These are phyloP conservation scores for Meleagris gallopavo DNA, from an alignment of 2,113 vertebrate species.

Conservation along the genomic window DNA sequence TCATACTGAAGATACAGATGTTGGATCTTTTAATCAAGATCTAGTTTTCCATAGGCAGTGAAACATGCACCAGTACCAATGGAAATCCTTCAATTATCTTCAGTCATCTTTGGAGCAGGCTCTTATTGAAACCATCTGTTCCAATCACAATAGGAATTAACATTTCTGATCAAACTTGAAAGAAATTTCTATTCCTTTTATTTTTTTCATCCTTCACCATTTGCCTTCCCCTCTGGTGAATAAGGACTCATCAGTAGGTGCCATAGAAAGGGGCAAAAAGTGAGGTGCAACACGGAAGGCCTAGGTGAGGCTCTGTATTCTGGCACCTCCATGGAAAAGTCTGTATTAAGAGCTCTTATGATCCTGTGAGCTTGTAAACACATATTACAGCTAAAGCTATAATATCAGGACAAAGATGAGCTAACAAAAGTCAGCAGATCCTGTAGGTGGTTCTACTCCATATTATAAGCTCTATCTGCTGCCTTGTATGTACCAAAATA, in stretches of 20 bases:
- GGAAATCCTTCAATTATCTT: neutral
- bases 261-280: neutral
- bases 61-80: neutral
- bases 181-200: neutral
- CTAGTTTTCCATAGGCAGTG: neutral
- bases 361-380: neutral
- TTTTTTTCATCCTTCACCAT: neutral
- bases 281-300: neutral
- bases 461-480: neutral
- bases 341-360: neutral
- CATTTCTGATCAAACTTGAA: neutral
- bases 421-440: neutral
- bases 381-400: neutral
- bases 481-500: fast-evolving
- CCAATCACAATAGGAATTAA: neutral
- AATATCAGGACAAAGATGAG: neutral
- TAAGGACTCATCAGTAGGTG: no score
- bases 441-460: neutral
- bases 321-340: neutral
- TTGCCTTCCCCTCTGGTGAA: neutral
- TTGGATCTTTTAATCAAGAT: fast-evolving
- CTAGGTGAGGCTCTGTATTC: neutral
- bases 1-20: neutral
- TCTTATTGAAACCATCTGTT: neutral
- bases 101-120: neutral